Percentiles rank a stretch among this genome's conserved stretches.
Conservation (phyloP, 2,113 vertebrate genomes). For the Fregetta grallaria region DNA sequence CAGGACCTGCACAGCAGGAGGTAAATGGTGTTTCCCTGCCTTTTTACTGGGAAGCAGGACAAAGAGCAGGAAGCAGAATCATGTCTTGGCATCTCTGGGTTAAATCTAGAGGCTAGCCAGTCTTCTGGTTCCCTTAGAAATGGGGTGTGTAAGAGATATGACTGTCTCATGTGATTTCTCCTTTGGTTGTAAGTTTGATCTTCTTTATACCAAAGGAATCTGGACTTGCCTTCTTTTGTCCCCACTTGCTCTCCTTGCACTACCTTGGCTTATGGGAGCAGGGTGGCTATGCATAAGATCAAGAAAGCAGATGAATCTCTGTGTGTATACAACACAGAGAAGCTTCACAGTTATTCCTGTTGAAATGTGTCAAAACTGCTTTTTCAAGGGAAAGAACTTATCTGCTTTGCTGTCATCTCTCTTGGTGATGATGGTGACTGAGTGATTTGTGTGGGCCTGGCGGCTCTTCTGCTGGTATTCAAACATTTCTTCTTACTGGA, state of each 20-base stretch:
- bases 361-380: neutral
- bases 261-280: neutral
- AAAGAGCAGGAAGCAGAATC: neutral
- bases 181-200: neutral
- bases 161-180: neutral
- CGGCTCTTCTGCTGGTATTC: neutral
- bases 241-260: neutral
- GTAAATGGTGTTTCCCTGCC: neutral
- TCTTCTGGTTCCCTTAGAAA: neutral
- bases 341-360: neutral
- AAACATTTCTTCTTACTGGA: neutral
- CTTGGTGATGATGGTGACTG: neutral
- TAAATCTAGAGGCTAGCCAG: neutral
- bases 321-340: neutral
- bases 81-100: neutral
- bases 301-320: neutral
- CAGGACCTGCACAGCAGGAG: neutral
- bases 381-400: neutral
- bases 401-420: neutral
- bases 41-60: neutral
- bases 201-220: neutral
- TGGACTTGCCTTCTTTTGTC: neutral
- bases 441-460: neutral
- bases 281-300: neutral
- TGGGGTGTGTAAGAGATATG: neutral